Evolutionary conservation across 2,888 invertebrate genomes (phyloP).

Genomic region (Heliothis peltigera): DNA sequence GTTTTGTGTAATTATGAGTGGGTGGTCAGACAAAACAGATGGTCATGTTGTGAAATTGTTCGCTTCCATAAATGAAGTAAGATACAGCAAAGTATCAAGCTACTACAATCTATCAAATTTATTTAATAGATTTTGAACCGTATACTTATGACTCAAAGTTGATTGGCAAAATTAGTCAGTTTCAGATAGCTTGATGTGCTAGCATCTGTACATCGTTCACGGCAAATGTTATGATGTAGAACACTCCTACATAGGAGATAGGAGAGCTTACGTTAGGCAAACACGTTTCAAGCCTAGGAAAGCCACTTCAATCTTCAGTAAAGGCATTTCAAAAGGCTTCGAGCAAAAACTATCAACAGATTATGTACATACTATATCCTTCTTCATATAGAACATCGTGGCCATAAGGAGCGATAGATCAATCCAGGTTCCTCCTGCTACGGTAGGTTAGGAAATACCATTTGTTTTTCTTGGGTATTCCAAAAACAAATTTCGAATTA

Average conservation of each 20-base stretch:
- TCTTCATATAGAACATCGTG: neutral
- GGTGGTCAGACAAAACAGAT: conserved; percentile 46
- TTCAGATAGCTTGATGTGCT: no score
- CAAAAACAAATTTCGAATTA: no score
- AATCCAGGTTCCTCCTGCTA: no score
- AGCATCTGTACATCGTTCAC: neutral
- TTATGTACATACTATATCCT: neutral
- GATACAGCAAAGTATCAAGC: no score
- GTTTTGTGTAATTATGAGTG: conserved; percentile 20
- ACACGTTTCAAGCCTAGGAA: neutral
- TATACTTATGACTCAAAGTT: no score
- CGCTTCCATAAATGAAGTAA: neutral
- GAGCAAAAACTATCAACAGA: neutral
- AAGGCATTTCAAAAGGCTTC: neutral
- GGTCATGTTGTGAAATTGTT: conserved; percentile 27
- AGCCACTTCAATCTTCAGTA: neutral
- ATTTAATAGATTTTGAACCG: no score
- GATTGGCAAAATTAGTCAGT: no score
- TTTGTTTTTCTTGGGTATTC: no score
- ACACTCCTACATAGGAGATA: neutral
- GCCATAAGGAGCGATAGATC: no score
- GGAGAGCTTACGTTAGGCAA: neutral
- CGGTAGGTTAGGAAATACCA: no score
- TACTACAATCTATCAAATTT: no score
- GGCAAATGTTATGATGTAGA: no score